phyloP scores from a whole-genome alignment of 2,797 vertebrate species.

The Lacerta bilineata region DNA sequence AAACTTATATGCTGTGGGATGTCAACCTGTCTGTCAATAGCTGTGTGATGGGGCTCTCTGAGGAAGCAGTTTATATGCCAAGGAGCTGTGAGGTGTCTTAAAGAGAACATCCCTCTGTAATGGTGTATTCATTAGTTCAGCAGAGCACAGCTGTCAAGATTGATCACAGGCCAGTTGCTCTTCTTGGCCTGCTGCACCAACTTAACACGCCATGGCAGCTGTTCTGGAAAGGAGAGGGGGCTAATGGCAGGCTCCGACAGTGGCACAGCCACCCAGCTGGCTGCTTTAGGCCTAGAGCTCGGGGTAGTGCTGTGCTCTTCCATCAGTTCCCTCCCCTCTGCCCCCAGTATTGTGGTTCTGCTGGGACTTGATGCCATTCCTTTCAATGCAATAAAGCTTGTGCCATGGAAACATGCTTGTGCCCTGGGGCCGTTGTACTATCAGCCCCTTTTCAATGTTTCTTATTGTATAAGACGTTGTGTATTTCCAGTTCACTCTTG shows the following conservation, averaged over 20 bases:
- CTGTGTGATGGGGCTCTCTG: neutral
- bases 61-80: neutral
- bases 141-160: neutral
- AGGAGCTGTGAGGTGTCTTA: neutral
- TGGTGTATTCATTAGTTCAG: neutral
- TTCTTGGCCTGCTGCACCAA: neutral
- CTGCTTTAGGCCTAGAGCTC: neutral
- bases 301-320: neutral
- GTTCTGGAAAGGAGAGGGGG: neutral
- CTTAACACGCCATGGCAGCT: neutral
- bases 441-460: constrained; percentile 15
- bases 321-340: neutral
- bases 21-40: neutral
- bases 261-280: neutral
- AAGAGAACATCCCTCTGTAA: neutral
- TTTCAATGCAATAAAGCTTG: neutral
- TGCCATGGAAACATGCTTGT: constrained; percentile 15
- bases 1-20: neutral
- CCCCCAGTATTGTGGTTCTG: neutral
- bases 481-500: constrained; percentile 34
- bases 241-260: neutral
- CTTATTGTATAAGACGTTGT: constrained; percentile 39
- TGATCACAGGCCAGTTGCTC: neutral
- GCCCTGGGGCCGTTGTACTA: neutral
- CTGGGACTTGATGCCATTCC: constrained; percentile 7